Evolutionary conservation across 2,888 invertebrate species (phyloP), one percentile per base, ranked within the genome.

Genomic region (Trachelus iudaicus): DNA sequence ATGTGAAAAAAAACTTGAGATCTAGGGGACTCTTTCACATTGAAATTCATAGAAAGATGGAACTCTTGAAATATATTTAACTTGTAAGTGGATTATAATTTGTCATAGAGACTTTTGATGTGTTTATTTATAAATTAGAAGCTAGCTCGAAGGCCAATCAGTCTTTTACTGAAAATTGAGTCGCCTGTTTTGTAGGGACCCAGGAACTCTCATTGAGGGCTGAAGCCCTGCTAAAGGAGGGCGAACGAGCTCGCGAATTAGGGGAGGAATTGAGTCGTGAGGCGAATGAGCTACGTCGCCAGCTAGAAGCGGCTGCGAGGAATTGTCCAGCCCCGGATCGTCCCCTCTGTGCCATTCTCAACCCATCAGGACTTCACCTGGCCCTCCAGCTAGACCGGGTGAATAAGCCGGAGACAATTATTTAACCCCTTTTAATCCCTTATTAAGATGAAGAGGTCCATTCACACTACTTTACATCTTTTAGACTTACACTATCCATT

Each of bases 291-390:
- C 92, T 95, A 82, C 92, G 93, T 4, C 92, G 93, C 31, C 94
- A 95, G 83, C 90, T 95, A 76, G 94, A 94, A 78, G 92, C 92
- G 74, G 90, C 94, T 69, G 93, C 94, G 88, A 94, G 95, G 84
- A 94, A 95, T 86, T 97, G 97, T 89, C 92, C 93, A 75, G 91
- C 93, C 77, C 94, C 95, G 85, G 96, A 96, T 91, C 93, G 95
- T 37, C 94, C 95, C 73, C 93, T 97, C 1, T 97, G 96, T 90
- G 96, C 96, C 83, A 96, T 96, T 23, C 92, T 97, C 83, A 95
- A 96, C 88, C 94, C 95, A 76, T 93, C 95, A 81, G 95, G 95
- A 69, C 93, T 96, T 83, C 95, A 95, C 82, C 92, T 95, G 79
- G 93, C 93, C 79, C 93, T 95, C 86, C 93, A 93, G 75, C 93